Percentiles rank a stretch among this genome's conserved stretches.
These are phyloP conservation scores for Tangara arthus DNA, from an alignment of 2,797 vertebrate species.

Conservation along the genomic window DNA sequence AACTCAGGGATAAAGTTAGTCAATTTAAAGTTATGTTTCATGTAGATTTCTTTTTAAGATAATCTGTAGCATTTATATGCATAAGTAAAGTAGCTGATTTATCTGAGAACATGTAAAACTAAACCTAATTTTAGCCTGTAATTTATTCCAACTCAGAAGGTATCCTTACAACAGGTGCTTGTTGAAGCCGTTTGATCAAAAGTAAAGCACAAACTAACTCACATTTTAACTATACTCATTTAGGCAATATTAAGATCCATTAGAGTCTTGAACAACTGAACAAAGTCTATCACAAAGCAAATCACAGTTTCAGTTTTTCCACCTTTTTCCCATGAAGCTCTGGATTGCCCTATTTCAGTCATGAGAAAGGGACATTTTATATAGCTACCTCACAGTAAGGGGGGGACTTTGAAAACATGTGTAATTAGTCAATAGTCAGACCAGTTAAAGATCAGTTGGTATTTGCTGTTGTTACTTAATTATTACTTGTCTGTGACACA, in stretches of 20 bases:
- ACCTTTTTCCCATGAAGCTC: background rate
- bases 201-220: background rate
- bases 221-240: background rate
- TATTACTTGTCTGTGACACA: background rate
- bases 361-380: background rate
- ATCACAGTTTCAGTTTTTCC: background rate
- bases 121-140: background rate
- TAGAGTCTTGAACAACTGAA: background rate
- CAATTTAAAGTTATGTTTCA: background rate
- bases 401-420: background rate
- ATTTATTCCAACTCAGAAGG: background rate
- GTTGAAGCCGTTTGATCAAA: background rate
- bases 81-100: background rate
- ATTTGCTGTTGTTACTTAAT: background rate
- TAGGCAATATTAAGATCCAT: background rate
- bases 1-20: background rate
- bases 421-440: background rate
- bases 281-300: background rate
- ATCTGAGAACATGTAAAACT: background rate
- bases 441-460: background rate
- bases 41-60: background rate
- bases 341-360: background rate
- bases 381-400: background rate
- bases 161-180: background rate
- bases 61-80: background rate